A percentile compares a stretch with the other conserved stretches of the same genome.
Conservation (phyloP, 2,888 invertebrate species). For the Galeruca laticollis region DNA sequence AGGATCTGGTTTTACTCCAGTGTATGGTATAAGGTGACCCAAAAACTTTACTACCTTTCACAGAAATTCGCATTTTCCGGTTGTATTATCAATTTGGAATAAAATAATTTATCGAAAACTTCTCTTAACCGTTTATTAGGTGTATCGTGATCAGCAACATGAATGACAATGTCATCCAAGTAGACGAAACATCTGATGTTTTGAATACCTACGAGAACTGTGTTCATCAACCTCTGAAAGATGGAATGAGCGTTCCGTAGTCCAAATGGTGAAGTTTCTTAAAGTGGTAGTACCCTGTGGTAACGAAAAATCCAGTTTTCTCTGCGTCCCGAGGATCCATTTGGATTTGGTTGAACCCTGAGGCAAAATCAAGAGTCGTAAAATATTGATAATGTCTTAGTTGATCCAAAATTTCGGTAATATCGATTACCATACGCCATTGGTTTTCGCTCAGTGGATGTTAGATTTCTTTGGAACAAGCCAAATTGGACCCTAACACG, state of each 20-base stretch:
- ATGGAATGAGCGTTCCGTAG: slow-evolving; percentile 62
- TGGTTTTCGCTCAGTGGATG: slow-evolving; percentile 30
- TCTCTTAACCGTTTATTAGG: slow-evolving; percentile 50
- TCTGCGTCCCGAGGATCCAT: slow-evolving; percentile 52
- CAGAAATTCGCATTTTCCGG: slow-evolving; percentile 46
- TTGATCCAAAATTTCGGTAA: slow-evolving; percentile 60
- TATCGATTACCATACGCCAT: slow-evolving; percentile 49
- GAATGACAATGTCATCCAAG: slow-evolving; percentile 59
- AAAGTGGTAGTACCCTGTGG: slow-evolving; percentile 27
- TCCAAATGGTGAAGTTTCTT: slow-evolving; percentile 51
- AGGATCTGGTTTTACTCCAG: slow-evolving; percentile 47
- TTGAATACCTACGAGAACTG: slow-evolving; percentile 52
- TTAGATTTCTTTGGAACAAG: slow-evolving; percentile 41
- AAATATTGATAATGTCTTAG: slow-evolving; percentile 60
- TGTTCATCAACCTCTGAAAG: slow-evolving; percentile 57
- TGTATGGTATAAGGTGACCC: slow-evolving; percentile 44
- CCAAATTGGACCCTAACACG: slow-evolving; percentile 50
- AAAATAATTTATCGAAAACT: slow-evolving; percentile 48
- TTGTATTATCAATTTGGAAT: slow-evolving; percentile 46
- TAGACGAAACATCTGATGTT: slow-evolving; percentile 57
- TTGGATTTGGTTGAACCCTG: slow-evolving; percentile 62
- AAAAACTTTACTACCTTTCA: slow-evolving; percentile 45
- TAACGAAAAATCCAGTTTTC: slow-evolving; percentile 61
- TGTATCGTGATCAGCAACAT: slow-evolving; percentile 47
- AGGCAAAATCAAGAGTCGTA: slow-evolving; percentile 60